Evolutionary conservation across 2,113 vertebrate species (phyloP).

Genomic region (Pycnonotus jocosus): DNA sequence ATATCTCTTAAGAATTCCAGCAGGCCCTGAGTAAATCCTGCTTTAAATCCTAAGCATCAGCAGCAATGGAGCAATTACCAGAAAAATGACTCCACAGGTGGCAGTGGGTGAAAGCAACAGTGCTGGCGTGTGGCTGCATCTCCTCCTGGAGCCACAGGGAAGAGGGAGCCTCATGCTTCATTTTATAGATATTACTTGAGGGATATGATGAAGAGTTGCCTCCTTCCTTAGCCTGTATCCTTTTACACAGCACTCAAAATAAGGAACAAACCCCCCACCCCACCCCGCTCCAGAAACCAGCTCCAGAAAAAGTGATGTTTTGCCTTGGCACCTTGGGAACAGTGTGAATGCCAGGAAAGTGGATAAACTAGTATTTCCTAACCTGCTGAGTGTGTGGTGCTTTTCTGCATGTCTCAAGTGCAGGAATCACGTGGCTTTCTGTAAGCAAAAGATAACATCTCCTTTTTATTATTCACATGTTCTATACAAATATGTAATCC

Average conservation of each 20-base stretch:
- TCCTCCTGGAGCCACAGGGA: background rate
- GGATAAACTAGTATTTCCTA: background rate
- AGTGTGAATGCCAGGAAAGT: background rate
- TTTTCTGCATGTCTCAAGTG: background rate
- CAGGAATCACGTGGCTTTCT: background rate
- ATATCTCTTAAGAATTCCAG: background rate
- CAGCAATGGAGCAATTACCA: background rate
- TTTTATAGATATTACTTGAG: background rate
- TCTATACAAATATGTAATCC: background rate
- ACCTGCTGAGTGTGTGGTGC: background rate
- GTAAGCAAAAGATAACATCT: background rate
- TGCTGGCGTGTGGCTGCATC: background rate
- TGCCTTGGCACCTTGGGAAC: background rate
- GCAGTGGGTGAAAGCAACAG: background rate
- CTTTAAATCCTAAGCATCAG: background rate
- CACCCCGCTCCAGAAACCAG: background rate
- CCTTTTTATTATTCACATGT: background rate
- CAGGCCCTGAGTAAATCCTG: background rate
- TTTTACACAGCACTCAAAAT: background rate
- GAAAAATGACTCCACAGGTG: background rate
- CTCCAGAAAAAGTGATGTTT: background rate
- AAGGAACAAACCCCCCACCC: accelerated
- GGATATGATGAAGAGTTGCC: background rate
- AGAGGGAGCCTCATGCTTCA: background rate
- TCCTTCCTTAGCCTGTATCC: background rate